Percentiles rank a stretch among this genome's conserved stretches.
phyloP scores from a whole-genome alignment of 2,888 invertebrate species.

The Eucera pruinosa region DNA sequence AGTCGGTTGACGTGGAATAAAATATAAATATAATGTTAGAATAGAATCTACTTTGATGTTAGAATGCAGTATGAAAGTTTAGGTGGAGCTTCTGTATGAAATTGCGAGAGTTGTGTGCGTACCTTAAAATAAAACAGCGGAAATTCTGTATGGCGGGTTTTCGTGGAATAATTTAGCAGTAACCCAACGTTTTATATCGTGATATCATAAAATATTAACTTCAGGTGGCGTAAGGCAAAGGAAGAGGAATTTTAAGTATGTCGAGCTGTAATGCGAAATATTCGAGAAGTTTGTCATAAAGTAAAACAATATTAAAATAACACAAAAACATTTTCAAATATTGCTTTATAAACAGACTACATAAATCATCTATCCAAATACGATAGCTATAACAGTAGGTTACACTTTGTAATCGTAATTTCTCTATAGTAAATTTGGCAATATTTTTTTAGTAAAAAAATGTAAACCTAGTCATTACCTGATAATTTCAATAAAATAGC shows the following conservation, averaged over 20 bases:
- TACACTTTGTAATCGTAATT: too few species aligned
- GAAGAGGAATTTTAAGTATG: slow-evolving; percentile 7
- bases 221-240: not conserved
- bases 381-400: too few species aligned
- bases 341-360: not conserved
- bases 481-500: too few species aligned
- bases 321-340: not conserved
- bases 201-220: slow-evolving; percentile 19
- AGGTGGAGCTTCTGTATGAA: not conserved
- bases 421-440: too few species aligned
- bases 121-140: not conserved
- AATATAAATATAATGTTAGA: not conserved
- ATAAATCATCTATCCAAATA: too few species aligned
- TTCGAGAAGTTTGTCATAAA: not conserved
- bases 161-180: slow-evolving; percentile 15
- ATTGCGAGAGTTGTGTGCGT: not conserved
- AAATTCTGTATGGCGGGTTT: not conserved
- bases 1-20: too few species aligned
- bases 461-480: too few species aligned
- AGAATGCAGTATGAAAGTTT: not conserved
- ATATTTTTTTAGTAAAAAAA: too few species aligned
- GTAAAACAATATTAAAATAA: not conserved
- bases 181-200: slow-evolving; percentile 15
- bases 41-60: not conserved
- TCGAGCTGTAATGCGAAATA: not conserved